Base-by-base conservation (phyloP, 2,888 invertebrate species). In the Microctonus aethiopoides region DNA sequence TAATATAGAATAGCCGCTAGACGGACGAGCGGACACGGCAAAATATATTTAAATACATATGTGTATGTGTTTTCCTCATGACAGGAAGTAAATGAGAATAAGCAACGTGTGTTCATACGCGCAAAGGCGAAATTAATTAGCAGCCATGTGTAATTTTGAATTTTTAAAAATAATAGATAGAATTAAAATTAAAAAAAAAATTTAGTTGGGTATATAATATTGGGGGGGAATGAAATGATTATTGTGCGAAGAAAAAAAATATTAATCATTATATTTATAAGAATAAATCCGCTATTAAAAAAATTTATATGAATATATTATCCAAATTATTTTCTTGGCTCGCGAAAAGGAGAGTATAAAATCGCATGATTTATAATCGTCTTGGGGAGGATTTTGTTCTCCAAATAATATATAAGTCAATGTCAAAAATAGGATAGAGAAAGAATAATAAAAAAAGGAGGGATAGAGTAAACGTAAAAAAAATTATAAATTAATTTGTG, bases 1-100 rank as follows among this genome's bases (percentile, higher is more conserved):
- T 84, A 83, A 85, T 84, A 81, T 81, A 82, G 81, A 83, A 80
- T 80, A 78, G 16, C 16, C 46, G 16, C 56, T 63, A 54, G 54
- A 52, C 32, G 51, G 51, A 62, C 41, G 52, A 56, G 16, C 41
- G 70, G 16, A 20, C 36, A 46, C 59, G 62, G 51, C 29, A 61
- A 66, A 32, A 56, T 32, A 62, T 26, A 54, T 22, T 59, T 54
- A 32, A 29, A 39, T 32, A 41, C 16, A 54, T 67, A 29, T 67
- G 22, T 67, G 51, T 39, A 1, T 39, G 11, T 39, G n/a, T 39
- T 39, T 39, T 39, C n/a, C 46, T 51, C 51, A 52, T 60, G 59
- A 67, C 51, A 56, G 29, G 56, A 56, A 13, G n/a, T n/a, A 6
- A n/a, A 39, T n/a, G n/a, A n/a, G 39, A n/a, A 39, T n/a, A 39